Percentiles rank a stretch among this genome's conserved stretches.
Evolutionary conservation across 2,797 vertebrate genomes (phyloP).

Genomic region (Selene dorsalis): DNA sequence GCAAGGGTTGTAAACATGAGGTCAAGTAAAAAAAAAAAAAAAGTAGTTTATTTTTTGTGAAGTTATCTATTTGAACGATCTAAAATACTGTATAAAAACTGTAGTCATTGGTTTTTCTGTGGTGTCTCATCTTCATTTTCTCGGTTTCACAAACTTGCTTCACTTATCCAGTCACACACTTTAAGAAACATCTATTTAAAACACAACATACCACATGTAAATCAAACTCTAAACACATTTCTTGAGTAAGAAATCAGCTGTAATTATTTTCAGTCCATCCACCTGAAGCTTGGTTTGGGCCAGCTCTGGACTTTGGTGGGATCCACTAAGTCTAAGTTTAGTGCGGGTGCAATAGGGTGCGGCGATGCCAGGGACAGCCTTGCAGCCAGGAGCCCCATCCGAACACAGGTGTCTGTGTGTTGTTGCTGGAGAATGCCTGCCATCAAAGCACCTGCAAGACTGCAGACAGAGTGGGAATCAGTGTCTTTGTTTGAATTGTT

Average conservation of each 20-base stretch:
- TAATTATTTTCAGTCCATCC: constrained; percentile 71
- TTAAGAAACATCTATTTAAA: neutral
- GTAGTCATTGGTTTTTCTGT: neutral
- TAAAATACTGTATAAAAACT: neutral
- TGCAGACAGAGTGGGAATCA: constrained; percentile 60
- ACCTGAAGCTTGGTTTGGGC: constrained; percentile 74
- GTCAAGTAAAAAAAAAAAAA: neutral
- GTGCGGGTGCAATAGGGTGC: constrained; percentile 82
- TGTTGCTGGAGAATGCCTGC: constrained; percentile 84
- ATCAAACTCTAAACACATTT: neutral
- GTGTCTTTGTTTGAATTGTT: neutral
- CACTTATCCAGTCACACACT: constrained; percentile 2
- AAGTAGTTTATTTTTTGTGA: neutral
- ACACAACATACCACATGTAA: neutral
- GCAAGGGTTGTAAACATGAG: neutral
- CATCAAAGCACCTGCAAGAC: constrained; percentile 89
- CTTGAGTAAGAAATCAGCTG: neutral
- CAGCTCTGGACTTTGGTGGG: constrained; percentile 75
- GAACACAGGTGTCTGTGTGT: constrained; percentile 86
- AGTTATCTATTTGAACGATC: neutral
- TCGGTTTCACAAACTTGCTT: neutral
- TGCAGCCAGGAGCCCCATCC: constrained; percentile 89
- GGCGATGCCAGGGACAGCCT: constrained; percentile 83
- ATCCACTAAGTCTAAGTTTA: constrained; percentile 80
- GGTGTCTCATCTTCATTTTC: neutral